These are phyloP conservation scores for Leptinotarsa undecemlineata DNA, from an alignment of 1,140 invertebrate species.

Conservation along the genomic window DNA sequence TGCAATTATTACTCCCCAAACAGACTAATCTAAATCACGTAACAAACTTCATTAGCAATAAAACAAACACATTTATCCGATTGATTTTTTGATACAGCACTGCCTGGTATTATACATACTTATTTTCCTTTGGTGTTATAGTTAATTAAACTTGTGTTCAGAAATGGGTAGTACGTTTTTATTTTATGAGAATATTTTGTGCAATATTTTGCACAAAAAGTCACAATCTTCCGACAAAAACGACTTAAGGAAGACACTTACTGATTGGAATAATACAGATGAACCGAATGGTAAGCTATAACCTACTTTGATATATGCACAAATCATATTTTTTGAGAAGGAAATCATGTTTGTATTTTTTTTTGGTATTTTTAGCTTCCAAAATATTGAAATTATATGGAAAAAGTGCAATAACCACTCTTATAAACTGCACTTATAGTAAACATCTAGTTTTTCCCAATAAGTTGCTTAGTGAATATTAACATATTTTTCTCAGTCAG, in stretches of 20 bases:
- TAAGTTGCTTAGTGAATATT: too few relatives aligned
- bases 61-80: constrained; percentile 27
- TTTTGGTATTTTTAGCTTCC: too few relatives aligned
- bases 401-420: too few relatives aligned
- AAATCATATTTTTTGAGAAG: too few relatives aligned
- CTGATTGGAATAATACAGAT: neutral
- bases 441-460: too few relatives aligned
- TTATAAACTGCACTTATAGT: too few relatives aligned
- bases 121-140: neutral
- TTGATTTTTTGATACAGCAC: constrained; percentile 35
- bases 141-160: neutral
- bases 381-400: too few relatives aligned
- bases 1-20: constrained; percentile 32
- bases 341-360: too few relatives aligned
- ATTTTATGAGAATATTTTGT: constrained; percentile 14
- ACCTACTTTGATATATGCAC: too few relatives aligned
- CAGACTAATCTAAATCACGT: constrained; percentile 35
- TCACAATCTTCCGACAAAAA: neutral
- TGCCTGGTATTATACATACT: neutral
- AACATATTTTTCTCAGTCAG: too few relatives aligned
- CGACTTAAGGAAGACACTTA: neutral
- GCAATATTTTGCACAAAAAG: neutral
- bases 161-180: constrained; percentile 14
- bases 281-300: too few relatives aligned
- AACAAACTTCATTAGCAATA: constrained; percentile 28